Evolutionary conservation across 2,888 invertebrate genomes (phyloP), one percentile per base, ranked within the genome.

Genomic region (Agrilus cyanescens): DNA sequence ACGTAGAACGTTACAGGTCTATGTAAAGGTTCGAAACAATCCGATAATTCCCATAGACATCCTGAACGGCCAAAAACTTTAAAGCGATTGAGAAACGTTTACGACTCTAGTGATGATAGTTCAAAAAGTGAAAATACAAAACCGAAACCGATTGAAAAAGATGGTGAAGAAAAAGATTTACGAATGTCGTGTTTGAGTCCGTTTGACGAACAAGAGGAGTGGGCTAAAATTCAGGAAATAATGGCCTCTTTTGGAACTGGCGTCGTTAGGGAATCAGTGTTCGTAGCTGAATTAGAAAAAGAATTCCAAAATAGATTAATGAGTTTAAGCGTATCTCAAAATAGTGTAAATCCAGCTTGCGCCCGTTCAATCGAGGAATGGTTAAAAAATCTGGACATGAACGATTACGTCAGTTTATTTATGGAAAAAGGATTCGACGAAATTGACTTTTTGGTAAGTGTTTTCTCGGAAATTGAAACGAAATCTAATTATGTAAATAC

Each of bases 221-320:
- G 95, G 89, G 89, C 89, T 16, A 89, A 93, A 70, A 93, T 95
- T 57, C 88, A 89, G 37, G 90, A 93, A 68, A 94, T 94, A 57
- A 88, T 95, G 83, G 90, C 90, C 34, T 88, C 90, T 2, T 89
- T 95, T 60, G 91, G 93, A 46, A 86, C 85, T 50, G 85, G 85
- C 43, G 75, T 87, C 30, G 80, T 86, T 12, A 67, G 82, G 14
- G 84, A 83, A 60, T 83, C 82, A 0, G 82, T 85, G 13, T 83
- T 85, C 64, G 83, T 85, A 37, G 79, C 79, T 4, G 85, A 85
- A 57, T 66, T 85, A 47, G 85, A 85, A 59, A 81, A 82, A 57
- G 85, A 85, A 67, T 85, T 85, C 61, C 83, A 85, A 48, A 75
- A 76, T 10, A 69, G 83, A 48, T 70, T 84, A 46, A 84, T 84